phyloP scores from a whole-genome alignment of 2,113 vertebrate genomes.

The Embiotoca jacksoni region DNA sequence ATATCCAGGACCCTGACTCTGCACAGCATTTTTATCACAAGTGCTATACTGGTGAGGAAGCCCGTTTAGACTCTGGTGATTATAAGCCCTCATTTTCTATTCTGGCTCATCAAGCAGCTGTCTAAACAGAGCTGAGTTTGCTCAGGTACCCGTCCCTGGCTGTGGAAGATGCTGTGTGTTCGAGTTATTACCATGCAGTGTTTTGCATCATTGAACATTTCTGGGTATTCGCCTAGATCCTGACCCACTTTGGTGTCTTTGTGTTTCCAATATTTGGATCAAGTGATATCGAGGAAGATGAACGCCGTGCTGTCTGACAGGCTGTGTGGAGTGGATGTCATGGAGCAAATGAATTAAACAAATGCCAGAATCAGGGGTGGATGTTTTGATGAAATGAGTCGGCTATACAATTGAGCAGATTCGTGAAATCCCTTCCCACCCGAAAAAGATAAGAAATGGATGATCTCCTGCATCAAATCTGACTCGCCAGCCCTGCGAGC shows the following conservation, averaged over 20 bases:
- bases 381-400: conserved; percentile 37
- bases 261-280: conserved; percentile 73
- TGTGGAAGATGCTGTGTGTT: conserved; percentile 54
- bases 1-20: conserved; percentile 61
- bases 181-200: conserved; percentile 53
- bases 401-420: conserved; percentile 11
- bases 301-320: conserved; percentile 34
- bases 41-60: conserved; percentile 44
- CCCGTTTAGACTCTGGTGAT: conserved; percentile 61
- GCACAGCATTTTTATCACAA: conserved; percentile 54
- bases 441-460: conserved; percentile 33
- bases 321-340: conserved; percentile 37
- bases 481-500: conserved; percentile 27
- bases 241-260: conserved; percentile 72
- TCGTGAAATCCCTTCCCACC: conserved; percentile 35
- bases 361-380: conserved; percentile 38
- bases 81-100: conserved; percentile 72
- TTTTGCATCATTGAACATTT: conserved; percentile 71
- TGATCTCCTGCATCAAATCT: conserved; percentile 26
- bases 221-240: conserved; percentile 45
- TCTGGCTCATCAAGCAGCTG: conserved; percentile 77
- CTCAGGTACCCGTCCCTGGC: conserved; percentile 68
- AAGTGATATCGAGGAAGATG: conserved; percentile 59
- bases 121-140: conserved; percentile 78
- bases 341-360: conserved; percentile 51